Evolutionary conservation across 2,113 vertebrate species (phyloP), one percentile per base, ranked within the genome.

Genomic region (Taxidea taxus): DNA sequence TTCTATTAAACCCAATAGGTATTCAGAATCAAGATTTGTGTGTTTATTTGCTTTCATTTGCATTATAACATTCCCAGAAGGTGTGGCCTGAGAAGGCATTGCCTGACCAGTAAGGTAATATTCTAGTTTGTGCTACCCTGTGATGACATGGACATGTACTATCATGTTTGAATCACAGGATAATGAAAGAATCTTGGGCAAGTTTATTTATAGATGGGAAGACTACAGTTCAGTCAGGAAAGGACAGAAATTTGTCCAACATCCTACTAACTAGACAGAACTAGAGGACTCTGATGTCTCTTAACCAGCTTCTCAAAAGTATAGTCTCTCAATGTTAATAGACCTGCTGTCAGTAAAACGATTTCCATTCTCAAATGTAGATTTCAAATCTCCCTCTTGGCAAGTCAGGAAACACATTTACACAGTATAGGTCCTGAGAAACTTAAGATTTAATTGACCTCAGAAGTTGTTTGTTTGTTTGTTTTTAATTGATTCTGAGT

Each of bases 331-430:
- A 77, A 7, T 83, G 14, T 94, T 81, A 89, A 77, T 85, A 91
- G 58, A 80, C 7, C 72, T 86, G 34, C 6, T 58, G 15, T 93
- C 66, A 78, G 49, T 83, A 42, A 82, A 97, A 47, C 2, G n/a
- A 16, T 93, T 93, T 87, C 62, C 8, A 83, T 62, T 87, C 74
- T 86, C 34, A 91, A 92, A 80, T 87, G 34, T 51, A 95, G 91
- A 60, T 83, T 87, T 39, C 42, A 77, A 47, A 31, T 39, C 18
- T 83, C 23, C 72, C 60, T 81, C 23, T 75, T 91, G 72, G 44
- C 9, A 85, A 90, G 56, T 87, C 31, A 75, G 8, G 14, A 94
- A 97, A 80, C 25, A n/a, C 7, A 78, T 58, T 85, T 47, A 66
- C 16, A 42, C 25, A 58, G 20, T 78, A 34, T 49, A 87, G n/a